Percentiles rank a stretch among this genome's conserved stretches.
Conservation (phyloP, 2,888 invertebrate genomes). For the Volucella bombylans region DNA sequence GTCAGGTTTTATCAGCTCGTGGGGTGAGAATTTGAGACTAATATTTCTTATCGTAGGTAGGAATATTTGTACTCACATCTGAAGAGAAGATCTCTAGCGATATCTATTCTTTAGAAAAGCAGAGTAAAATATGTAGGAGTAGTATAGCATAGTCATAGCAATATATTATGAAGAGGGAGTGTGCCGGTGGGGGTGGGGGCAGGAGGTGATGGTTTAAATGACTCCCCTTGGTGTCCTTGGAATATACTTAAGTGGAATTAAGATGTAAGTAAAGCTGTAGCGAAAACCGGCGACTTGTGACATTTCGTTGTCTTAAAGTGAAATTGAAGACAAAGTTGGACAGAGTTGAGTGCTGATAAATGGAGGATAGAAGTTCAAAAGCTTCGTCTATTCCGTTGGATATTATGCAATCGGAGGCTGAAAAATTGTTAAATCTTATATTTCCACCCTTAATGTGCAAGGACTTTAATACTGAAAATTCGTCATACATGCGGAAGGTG, state of each 20-base stretch:
- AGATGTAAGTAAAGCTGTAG: conserved; percentile 9
- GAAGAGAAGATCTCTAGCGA: not conserved
- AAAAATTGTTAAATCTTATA: no score
- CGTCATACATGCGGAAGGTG: no score
- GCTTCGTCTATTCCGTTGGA: no score
- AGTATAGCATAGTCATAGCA: conserved; percentile 22
- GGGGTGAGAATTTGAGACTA: not conserved
- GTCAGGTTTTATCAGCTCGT: conserved; percentile 5
- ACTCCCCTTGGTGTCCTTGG: conserved; percentile 53
- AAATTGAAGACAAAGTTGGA: conserved; percentile 9
- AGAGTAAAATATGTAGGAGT: conserved; percentile 55
- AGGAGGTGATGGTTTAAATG: conserved; percentile 18
- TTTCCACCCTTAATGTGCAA: no score
- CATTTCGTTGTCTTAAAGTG: conserved; percentile 40
- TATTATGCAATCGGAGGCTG: no score
- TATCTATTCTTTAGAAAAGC: conserved; percentile 12
- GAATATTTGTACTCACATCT: not conserved
- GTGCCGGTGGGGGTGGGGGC: not conserved
- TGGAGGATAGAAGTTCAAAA: no score
- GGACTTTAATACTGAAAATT: no score
- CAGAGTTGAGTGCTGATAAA: no score
- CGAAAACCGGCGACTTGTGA: conserved; percentile 12
- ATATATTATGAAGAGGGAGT: not conserved
- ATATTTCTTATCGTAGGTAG: conserved; percentile 10
- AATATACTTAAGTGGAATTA: conserved; percentile 48